These are phyloP conservation scores for Craniophora ligustri DNA, from an alignment of 2,888 invertebrate species.

Conservation along the genomic window DNA sequence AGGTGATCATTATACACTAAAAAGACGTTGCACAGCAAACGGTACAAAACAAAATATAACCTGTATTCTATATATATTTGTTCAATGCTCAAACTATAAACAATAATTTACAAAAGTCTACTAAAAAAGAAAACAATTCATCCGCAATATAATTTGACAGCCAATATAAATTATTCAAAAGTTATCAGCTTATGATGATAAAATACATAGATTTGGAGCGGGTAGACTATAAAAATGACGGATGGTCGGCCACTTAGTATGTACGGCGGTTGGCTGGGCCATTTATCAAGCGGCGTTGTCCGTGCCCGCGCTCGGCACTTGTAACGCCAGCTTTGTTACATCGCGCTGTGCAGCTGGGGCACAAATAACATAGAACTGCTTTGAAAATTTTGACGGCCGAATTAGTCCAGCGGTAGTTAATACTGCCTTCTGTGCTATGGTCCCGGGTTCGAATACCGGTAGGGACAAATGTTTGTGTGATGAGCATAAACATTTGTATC, in stretches of 20 bases:
- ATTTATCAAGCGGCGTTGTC: conserved; percentile 52
- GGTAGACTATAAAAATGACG: conserved; percentile 51
- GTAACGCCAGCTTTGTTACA: conserved; percentile 43
- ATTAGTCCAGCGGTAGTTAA: too few relatives aligned
- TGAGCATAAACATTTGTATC: too few relatives aligned
- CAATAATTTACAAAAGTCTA: too few relatives aligned
- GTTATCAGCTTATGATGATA: conserved; percentile 44
- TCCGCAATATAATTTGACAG: conserved; percentile 29
- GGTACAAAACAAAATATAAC: too few relatives aligned
- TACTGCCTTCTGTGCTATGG: too few relatives aligned
- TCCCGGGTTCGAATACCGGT: too few relatives aligned
- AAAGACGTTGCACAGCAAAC: too few relatives aligned
- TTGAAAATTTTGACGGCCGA: too few relatives aligned
- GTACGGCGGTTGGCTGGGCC: conserved; percentile 39
- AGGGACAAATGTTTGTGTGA: too few relatives aligned
- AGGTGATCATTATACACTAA: too few relatives aligned
- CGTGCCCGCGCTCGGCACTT: conserved; percentile 11
- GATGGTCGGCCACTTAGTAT: conserved; percentile 48
- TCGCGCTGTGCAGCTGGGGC: conserved; percentile 30
- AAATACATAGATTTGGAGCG: conserved; percentile 48
- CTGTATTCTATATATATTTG: too few relatives aligned
- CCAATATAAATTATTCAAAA: conserved; percentile 46
- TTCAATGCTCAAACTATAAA: too few relatives aligned
- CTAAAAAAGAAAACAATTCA: conserved; percentile 42
- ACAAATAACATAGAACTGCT: conserved; percentile 51